Conservation (phyloP, 1,140 invertebrate genomes). For the Atta texana region DNA sequence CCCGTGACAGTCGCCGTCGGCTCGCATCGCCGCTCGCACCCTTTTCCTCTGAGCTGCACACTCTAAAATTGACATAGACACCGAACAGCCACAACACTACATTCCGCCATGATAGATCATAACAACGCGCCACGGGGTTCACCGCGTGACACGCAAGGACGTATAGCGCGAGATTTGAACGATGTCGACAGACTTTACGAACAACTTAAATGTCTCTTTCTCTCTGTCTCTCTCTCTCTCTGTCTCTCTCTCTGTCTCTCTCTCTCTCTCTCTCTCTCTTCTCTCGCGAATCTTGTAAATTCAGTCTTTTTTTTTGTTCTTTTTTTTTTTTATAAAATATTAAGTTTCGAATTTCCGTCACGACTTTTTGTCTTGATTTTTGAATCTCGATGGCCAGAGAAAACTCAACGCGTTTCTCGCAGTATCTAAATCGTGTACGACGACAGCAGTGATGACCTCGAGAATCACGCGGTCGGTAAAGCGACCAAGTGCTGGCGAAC, state of each 20-base stretch:
- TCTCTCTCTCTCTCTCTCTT: no score
- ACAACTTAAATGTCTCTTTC: no score
- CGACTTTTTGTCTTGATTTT: no score
- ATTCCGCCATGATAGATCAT: constrained; percentile 86
- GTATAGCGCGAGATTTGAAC: constrained; percentile 73
- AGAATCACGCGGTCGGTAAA: neutral
- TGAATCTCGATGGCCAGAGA: neutral
- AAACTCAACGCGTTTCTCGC: neutral
- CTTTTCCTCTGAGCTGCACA: constrained; percentile 74
- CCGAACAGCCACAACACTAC: constrained; percentile 85
- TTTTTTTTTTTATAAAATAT: no score
- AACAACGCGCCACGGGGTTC: constrained; percentile 86
- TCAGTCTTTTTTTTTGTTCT: no score
- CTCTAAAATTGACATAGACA: constrained; percentile 85
- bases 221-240: no score
- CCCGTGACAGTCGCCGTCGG: constrained; percentile 40
- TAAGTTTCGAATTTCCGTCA: no score
- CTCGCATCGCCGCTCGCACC: constrained; percentile 73
- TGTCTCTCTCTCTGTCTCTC: no score
- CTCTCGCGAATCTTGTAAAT: neutral
- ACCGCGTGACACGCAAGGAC: constrained; percentile 77
- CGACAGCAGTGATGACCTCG: neutral
- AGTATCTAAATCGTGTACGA: no score
- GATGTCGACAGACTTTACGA: no score
- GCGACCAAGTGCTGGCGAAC: neutral